Percentiles rank a stretch among this genome's conserved stretches.
phyloP scores from a whole-genome alignment of 2,113 vertebrate species.

The Anguilla japonica region DNA sequence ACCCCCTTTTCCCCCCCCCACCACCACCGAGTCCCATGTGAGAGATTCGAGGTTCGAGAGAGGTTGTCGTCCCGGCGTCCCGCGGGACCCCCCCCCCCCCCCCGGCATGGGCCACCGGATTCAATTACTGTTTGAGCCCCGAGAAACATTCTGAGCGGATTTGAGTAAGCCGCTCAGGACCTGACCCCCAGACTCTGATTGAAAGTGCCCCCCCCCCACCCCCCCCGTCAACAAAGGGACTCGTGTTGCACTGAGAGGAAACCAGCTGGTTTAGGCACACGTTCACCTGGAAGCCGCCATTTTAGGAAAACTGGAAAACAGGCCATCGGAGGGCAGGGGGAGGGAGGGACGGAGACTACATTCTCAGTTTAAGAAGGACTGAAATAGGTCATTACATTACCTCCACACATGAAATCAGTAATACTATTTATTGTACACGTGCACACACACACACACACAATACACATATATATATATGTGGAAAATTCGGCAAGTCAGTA shows the following conservation, averaged over 20 bases:
- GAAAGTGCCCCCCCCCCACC: neutral
- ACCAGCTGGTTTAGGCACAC: neutral
- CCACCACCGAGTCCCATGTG: neutral
- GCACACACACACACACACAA: too few species aligned
- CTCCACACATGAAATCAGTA: neutral
- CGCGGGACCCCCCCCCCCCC: neutral
- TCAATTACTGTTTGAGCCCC: neutral
- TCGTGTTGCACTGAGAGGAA: neutral
- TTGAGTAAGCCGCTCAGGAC: constrained; percentile 5
- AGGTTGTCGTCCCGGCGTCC: neutral
- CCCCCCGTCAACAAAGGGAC: neutral
- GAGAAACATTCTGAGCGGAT: neutral
- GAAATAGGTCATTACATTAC: too few species aligned
- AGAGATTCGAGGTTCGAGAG: neutral
- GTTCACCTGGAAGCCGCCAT: neutral
- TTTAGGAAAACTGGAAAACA: neutral
- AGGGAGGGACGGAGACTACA: too few species aligned
- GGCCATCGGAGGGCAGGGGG: neutral
- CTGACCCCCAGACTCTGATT: neutral
- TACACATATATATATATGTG: too few species aligned
- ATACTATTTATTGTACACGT: neutral
- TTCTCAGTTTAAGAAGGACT: too few species aligned
- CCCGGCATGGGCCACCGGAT: neutral
- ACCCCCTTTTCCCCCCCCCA: neutral
- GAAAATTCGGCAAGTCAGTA: too few species aligned